Percentiles rank a stretch among this genome's conserved stretches.
These are phyloP conservation scores for Ceyx cyanopectus DNA, from an alignment of 2,113 vertebrate genomes.

Conservation along the genomic window DNA sequence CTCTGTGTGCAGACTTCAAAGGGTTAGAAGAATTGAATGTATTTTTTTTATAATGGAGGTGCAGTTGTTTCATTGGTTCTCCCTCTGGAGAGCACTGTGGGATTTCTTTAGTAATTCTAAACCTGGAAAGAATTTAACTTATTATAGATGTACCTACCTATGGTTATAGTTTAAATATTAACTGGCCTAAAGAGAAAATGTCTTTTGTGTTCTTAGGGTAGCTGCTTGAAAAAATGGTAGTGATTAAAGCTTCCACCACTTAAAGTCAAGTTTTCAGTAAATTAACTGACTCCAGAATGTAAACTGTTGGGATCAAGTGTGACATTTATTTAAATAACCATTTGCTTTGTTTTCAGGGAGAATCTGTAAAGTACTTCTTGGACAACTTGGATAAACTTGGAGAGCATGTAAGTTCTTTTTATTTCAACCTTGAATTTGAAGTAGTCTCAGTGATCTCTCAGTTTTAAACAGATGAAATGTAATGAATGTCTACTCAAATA, in stretches of 20 bases:
- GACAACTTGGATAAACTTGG: constrained; percentile 98
- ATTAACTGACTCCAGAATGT: constrained; percentile 37
- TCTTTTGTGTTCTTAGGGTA: neutral
- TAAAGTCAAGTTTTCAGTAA: constrained; percentile 7
- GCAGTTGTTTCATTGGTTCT: neutral
- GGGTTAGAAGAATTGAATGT: neutral
- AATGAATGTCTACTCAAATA: neutral
- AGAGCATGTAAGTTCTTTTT: constrained; percentile 86
- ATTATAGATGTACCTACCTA: neutral
- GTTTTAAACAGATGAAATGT: constrained; percentile 20
- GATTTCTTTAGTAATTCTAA: constrained; percentile 20
- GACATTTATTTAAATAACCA: constrained; percentile 22
- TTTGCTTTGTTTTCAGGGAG: constrained; percentile 85
- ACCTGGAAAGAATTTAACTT: neutral
- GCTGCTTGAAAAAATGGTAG: neutral
- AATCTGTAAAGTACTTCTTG: constrained; percentile 99
- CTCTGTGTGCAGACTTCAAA: neutral
- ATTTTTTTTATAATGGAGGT: neutral
- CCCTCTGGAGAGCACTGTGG: neutral
- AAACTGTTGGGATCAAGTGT: constrained; percentile 15
- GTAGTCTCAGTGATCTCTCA: neutral
- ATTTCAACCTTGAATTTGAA: constrained; percentile 21
- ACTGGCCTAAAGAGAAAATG: neutral
- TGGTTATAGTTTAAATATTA: constrained; percentile 17
- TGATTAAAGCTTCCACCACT: neutral